Percentiles rank a stretch among this genome's conserved stretches.
Evolutionary conservation across 2,113 vertebrate species (phyloP).

Genomic region (Hepsetus odoe): DNA sequence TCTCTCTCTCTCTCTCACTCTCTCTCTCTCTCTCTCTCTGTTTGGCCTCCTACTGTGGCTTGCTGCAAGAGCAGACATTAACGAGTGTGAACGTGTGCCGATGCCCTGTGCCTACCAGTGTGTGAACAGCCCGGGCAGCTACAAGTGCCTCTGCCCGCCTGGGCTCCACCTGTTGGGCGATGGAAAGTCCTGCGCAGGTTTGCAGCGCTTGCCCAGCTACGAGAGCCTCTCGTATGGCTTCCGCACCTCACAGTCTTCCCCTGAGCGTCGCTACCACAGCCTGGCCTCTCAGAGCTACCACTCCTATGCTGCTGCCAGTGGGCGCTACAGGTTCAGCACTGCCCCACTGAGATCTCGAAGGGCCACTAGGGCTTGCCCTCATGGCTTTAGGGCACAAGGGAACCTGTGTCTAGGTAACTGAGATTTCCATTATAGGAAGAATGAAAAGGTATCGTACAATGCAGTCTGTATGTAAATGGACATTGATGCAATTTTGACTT

Average conservation of each 20-base stretch:
- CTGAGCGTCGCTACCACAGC: slow-evolving; percentile 85
- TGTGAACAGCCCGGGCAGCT: slow-evolving; percentile 94
- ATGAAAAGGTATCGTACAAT: neutral
- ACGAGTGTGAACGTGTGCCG: slow-evolving; percentile 92
- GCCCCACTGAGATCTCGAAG: slow-evolving; percentile 75
- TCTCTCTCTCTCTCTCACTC: slow-evolving; percentile 69
- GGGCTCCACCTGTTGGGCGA: slow-evolving; percentile 92
- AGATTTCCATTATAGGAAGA: neutral
- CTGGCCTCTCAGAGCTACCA: slow-evolving; percentile 89
- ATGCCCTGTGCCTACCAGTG: slow-evolving; percentile 92
- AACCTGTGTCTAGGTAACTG: slow-evolving; percentile 91
- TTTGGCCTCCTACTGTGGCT: slow-evolving; percentile 69
- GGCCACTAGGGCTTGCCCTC: slow-evolving; percentile 75
- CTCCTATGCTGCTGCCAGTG: slow-evolving; percentile 80
- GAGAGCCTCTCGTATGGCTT: slow-evolving; percentile 82
- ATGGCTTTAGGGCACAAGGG: slow-evolving; percentile 84
- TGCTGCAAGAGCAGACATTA: slow-evolving; percentile 90
- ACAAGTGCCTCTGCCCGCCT: slow-evolving; percentile 90
- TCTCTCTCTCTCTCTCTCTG: slow-evolving; percentile 60
- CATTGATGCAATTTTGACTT: no score
- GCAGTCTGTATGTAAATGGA: no score
- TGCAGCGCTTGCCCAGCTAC: slow-evolving; percentile 88
- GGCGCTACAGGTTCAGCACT: slow-evolving; percentile 78
- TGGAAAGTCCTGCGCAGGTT: slow-evolving; percentile 94
- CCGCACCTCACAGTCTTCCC: slow-evolving; percentile 83